Base-by-base conservation (phyloP, 2,888 invertebrate species). In the Pantelozetes paolii region DNA sequence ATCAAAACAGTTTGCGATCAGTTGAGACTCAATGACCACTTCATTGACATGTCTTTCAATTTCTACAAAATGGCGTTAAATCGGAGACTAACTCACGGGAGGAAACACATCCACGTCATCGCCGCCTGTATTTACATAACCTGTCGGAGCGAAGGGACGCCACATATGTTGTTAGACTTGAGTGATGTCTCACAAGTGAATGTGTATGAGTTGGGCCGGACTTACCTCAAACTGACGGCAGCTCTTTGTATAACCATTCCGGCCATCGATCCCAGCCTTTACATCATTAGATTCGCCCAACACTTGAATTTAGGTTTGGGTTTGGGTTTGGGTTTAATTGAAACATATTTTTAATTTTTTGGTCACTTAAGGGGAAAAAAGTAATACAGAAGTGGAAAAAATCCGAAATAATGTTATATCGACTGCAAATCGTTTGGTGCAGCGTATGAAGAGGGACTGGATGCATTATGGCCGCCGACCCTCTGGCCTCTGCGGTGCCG, bases 61-160 rank as follows among this genome's bases (percentile, higher is more conserved):
- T 94, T 94, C 82, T 96, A 94, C 83, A 94, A 93, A 84, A 89
- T 94, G 90, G 94, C 94, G 18, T 81, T 94, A 18, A 87, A 87
- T 71, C 85, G 89, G 20, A 90, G 92, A 79, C 83, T 94, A 64
- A 99, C 98, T 0, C 88, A 94, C 79, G 98, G 99, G 13, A 86
- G 99, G 45, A 91, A 90, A 78, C 90, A 91, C 77, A 88, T 89
- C 18, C 92, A 94, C 80, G 94, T 98, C 71, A 90, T 95, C 81
- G 97, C 97, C 42, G 96, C 98, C 32, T 99, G 98, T 83, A 90
- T 99, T 2, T 99, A 99, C 81, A 90, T 99, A 81, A 96, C 96
- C 0, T 98, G 98, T 80, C 87, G 98, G 77, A 91, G 92, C 1
- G 95, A 97, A 83, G 92, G 91, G 79, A 96, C 96, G 75, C 89